A percentile compares a stretch with the other conserved stretches of the same genome.
Evolutionary conservation across 2,888 invertebrate species (phyloP).

Genomic region (Linhomoeus sp.): DNA sequence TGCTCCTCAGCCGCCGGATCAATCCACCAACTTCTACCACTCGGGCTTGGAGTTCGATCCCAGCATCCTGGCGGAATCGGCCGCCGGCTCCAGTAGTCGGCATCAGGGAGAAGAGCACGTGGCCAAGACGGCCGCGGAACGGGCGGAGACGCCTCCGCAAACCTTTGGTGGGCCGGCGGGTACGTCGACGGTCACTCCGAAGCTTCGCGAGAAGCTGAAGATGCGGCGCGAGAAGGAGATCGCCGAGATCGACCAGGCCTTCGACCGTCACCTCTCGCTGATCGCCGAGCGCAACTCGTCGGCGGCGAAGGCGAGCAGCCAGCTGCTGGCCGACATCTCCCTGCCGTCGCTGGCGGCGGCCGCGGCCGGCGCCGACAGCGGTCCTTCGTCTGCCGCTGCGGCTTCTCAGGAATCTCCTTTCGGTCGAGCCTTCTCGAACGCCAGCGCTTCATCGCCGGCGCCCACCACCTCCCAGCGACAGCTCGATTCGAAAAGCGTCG

Average conservation of each 20-base stretch:
- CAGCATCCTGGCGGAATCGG: not conserved
- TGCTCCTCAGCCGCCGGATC: no score
- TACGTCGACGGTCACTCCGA: not conserved
- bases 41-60: not conserved
- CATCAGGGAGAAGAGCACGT: no score
- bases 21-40: not conserved
- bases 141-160: not conserved
- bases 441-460: no score
- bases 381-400: no score
- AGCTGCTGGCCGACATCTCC: not conserved
- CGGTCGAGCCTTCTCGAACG: no score
- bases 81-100: not conserved
- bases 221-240: conserved; percentile 1
- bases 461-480: not conserved
- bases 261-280: conserved; percentile 2
- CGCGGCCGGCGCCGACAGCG: not conserved
- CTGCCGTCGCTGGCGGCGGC: not conserved
- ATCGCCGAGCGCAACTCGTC: conserved; percentile 2
- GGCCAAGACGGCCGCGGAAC: not conserved
- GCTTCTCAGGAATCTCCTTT: no score
- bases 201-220: conserved; percentile 2
- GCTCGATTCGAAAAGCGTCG: not conserved
- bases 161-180: not conserved
- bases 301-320: not conserved
- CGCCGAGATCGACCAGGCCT: conserved; percentile 4